Conservation (phyloP, 2,888 invertebrate species). For the Calameuta idolon region DNA sequence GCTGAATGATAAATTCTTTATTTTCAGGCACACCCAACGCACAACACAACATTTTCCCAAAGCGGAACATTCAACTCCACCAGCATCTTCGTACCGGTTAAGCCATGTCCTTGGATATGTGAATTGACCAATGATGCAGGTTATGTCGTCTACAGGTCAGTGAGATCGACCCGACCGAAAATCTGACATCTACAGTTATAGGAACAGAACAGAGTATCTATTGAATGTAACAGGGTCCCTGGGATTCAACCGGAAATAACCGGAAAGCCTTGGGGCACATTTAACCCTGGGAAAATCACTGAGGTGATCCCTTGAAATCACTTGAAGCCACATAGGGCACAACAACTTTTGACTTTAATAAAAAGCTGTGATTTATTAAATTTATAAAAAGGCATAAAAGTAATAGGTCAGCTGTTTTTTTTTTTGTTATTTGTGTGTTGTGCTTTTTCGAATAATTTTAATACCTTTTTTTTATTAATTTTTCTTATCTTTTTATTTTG, state of each 20-base stretch:
- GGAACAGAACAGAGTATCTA: conserved; percentile 10
- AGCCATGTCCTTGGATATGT: conserved; percentile 86
- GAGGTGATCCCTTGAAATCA: neutral
- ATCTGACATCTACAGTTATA: neutral
- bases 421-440: neutral
- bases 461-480: neutral
- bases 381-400: neutral
- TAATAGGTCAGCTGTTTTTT: neutral
- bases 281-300: neutral
- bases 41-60: conserved; percentile 48
- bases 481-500: neutral
- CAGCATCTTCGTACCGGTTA: conserved; percentile 62
- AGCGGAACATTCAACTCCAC: conserved; percentile 60
- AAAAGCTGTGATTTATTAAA: neutral
- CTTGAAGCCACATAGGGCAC: neutral
- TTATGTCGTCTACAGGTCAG: conserved; percentile 86
- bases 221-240: neutral
- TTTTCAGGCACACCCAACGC: conserved; percentile 42
- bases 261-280: neutral
- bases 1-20: neutral
- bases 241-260: neutral
- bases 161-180: neutral
- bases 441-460: neutral
- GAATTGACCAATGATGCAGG: conserved; percentile 94
- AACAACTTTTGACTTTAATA: neutral